phyloP scores from a whole-genome alignment of 2,113 vertebrate species.

The Ammospiza nelsoni region DNA sequence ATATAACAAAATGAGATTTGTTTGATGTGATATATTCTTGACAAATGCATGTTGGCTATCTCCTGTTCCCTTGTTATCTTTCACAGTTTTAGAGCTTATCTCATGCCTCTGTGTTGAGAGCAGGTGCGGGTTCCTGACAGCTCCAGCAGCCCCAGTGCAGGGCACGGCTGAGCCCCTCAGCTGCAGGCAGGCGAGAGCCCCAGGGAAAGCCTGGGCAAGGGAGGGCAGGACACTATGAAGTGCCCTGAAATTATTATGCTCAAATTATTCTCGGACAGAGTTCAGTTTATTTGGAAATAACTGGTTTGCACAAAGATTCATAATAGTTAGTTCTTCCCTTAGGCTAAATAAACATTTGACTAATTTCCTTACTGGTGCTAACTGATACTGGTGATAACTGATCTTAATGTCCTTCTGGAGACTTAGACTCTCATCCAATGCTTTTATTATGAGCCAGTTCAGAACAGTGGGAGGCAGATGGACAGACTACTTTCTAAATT shows the following conservation, averaged over 20 bases:
- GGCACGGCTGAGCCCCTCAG: no score
- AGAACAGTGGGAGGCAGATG: not conserved
- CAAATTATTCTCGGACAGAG: not conserved
- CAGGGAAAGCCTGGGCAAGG: not conserved
- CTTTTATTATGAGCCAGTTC: not conserved
- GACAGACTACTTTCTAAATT: not conserved
- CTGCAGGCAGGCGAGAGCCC: rapidly evolving
- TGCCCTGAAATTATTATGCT: not conserved
- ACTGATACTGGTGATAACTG: not conserved
- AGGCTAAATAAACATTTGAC: not conserved
- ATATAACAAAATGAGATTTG: not conserved
- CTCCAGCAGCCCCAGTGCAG: no score
- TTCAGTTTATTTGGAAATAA: not conserved
- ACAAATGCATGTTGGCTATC: not conserved
- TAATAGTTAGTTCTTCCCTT: not conserved
- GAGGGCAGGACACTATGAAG: not conserved
- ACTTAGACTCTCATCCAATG: not conserved
- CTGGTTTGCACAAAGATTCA: not conserved
- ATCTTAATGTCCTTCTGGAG: not conserved
- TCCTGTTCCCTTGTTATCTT: not conserved
- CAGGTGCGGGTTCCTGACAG: no score
- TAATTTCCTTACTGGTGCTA: not conserved
- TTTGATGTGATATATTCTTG: not conserved
- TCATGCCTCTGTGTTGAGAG: not conserved
- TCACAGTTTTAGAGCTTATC: not conserved